phyloP scores from a whole-genome alignment of 2,797 vertebrate genomes.

The Ficedula albicollis region DNA sequence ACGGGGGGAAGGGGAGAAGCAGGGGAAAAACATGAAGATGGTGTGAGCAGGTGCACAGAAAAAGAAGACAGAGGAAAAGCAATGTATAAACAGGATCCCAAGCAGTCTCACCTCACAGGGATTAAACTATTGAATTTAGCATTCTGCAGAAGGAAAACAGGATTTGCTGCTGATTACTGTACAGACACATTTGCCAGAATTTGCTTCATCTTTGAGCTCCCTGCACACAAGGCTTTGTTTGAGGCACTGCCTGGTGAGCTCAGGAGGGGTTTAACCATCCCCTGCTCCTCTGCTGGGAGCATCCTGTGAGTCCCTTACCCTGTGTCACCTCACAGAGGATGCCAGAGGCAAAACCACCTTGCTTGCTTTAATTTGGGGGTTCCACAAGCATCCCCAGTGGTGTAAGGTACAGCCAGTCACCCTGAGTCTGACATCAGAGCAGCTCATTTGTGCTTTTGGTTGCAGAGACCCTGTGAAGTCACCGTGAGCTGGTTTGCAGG shows the following conservation, averaged over 20 bases:
- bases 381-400: rapidly evolving
- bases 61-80: background rate
- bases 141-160: background rate
- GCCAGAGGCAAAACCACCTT: background rate
- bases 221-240: background rate
- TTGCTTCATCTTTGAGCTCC: background rate
- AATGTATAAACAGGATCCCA: background rate
- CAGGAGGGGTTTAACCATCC: background rate
- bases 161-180: background rate
- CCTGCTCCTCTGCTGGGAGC: background rate
- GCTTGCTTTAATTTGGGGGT: background rate
- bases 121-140: background rate
- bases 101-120: background rate
- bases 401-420: background rate
- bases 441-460: background rate
- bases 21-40: background rate
- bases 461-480: background rate
- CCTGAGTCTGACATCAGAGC: background rate
- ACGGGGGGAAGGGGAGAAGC: background rate
- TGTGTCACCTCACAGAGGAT: background rate
- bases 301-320: background rate
- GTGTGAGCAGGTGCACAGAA: background rate
- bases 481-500: background rate
- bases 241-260: background rate
- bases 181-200: background rate